Evolutionary conservation across 2,113 vertebrate species (phyloP).

Genomic region (Salminus brasiliensis): DNA sequence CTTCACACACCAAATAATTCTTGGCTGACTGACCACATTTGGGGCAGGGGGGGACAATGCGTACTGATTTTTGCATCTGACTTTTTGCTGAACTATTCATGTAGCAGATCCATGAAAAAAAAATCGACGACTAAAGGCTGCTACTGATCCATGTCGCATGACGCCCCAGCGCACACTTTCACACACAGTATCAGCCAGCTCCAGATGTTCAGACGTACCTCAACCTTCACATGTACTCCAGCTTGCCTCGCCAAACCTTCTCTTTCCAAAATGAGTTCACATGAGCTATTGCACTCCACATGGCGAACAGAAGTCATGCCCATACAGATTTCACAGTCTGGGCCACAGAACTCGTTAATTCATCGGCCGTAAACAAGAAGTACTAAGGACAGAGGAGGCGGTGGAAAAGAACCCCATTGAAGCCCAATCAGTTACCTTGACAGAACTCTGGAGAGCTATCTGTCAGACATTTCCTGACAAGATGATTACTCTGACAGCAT

Average conservation of each 20-base stretch:
- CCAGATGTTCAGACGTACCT: background rate
- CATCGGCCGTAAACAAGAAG: slow-evolving; percentile 25
- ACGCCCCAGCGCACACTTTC: background rate
- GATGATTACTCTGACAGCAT: background rate
- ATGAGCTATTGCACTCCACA: background rate
- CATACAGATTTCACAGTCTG: background rate
- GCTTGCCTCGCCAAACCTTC: background rate
- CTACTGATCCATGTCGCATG: background rate
- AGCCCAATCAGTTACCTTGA: background rate
- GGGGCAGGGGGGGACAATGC: too few species aligned
- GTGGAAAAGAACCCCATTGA: background rate
- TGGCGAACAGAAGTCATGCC: slow-evolving; percentile 1
- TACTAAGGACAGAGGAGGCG: background rate
- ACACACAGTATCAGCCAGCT: background rate
- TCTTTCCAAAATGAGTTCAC: background rate
- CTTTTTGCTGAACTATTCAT: too few species aligned
- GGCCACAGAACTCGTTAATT: slow-evolving; percentile 50
- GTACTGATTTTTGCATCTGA: too few species aligned
- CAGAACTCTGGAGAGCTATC: background rate
- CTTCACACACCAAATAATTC: too few species aligned
- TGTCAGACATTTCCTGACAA: background rate
- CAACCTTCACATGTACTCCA: background rate
- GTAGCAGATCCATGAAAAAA: background rate
- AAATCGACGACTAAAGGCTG: background rate
- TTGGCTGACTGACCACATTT: too few species aligned